These are phyloP conservation scores for Papilio aristodemus DNA, from an alignment of 1,140 invertebrate species.

Conservation along the genomic window DNA sequence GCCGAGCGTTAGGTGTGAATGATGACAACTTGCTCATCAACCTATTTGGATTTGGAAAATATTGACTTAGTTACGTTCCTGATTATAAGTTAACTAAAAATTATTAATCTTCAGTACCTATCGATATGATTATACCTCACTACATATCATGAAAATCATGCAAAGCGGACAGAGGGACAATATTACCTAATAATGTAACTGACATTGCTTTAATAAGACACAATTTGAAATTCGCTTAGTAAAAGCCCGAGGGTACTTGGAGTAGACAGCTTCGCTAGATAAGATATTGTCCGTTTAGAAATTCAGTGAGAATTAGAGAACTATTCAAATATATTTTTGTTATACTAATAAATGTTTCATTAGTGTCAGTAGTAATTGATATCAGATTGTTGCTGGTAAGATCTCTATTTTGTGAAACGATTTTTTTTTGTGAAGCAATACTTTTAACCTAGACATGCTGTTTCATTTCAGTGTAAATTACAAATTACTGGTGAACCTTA, in stretches of 20 bases:
- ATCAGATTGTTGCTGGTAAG: not conserved
- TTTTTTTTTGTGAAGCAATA: no score
- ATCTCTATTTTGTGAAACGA: no score
- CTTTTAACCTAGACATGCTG: not conserved
- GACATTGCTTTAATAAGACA: not conserved
- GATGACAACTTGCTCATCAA: conserved; percentile 73
- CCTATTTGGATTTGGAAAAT: conserved; percentile 50
- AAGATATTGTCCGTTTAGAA: conserved; percentile 11
- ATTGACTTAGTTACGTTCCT: conserved; percentile 18
- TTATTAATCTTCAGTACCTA: not conserved
- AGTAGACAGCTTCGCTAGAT: conserved; percentile 1
- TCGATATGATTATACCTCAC: not conserved
- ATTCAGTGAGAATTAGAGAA: conserved; percentile 7
- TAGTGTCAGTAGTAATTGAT: not conserved
- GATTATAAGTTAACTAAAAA: no score
- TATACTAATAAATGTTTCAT: not conserved
- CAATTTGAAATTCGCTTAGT: not conserved
- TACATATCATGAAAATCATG: not conserved
- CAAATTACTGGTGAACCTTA: not conserved
- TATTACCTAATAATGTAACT: not conserved
- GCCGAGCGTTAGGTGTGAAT: conserved; percentile 59
- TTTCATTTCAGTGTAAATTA: not conserved
- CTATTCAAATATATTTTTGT: conserved; percentile 20
- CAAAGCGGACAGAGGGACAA: not conserved
- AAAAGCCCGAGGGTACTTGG: not conserved